A percentile compares a stretch with the other conserved stretches of the same genome.
Evolutionary conservation across 1,140 invertebrate genomes (phyloP).

Genomic region (Campoletis sonorensis): DNA sequence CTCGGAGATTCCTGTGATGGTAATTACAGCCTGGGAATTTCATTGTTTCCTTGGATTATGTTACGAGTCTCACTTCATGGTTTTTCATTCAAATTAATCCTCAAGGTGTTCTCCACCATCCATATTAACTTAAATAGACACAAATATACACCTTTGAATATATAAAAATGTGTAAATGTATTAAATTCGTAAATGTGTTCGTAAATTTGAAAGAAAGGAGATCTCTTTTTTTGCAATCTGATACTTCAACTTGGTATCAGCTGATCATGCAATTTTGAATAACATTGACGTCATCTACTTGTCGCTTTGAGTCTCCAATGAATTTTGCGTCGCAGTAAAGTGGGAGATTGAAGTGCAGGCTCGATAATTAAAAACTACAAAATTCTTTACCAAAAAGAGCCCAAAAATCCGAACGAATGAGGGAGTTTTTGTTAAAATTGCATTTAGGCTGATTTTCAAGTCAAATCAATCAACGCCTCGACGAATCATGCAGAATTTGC

Average conservation of each 20-base stretch:
- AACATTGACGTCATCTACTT: no score
- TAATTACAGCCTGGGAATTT: slow-evolving; percentile 26
- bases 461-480: no score
- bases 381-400: no score
- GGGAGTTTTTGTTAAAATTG: no score
- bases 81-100: background rate
- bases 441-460: no score
- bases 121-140: no score
- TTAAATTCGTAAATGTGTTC: no score
- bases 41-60: background rate
- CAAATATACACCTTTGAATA: no score
- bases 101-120: background rate
- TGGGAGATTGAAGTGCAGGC: background rate
- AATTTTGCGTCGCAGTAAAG: background rate
- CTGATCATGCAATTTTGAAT: background rate
- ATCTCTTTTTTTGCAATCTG: slow-evolving; percentile 2
- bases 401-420: no score
- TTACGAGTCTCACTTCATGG: background rate
- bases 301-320: background rate
- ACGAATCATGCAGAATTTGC: background rate
- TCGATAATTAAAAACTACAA: no score
- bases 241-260: background rate
- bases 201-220: background rate
- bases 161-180: background rate
- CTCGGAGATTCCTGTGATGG: background rate